Percentiles rank a stretch among this genome's conserved stretches.
Conservation (phyloP, 2,113 vertebrate genomes). For the Prinia subflava region DNA sequence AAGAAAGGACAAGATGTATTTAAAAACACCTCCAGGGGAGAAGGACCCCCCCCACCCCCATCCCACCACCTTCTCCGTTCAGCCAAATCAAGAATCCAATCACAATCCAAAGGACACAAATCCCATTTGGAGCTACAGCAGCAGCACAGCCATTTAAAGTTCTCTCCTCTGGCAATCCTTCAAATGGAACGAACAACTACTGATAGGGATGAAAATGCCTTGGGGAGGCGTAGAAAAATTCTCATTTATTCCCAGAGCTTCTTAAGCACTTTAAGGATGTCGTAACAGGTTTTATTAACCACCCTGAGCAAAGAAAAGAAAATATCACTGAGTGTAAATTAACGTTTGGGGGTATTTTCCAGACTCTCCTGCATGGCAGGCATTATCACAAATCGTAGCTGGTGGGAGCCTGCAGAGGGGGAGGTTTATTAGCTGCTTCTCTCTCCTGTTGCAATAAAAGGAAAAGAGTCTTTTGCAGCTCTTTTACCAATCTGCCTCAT, state of each 20-base stretch:
- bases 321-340: slow-evolving; percentile 45
- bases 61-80: background rate
- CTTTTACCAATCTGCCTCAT: background rate
- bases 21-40: background rate
- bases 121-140: slow-evolving; percentile 40
- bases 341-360: slow-evolving; percentile 19
- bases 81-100: slow-evolving; percentile 42
- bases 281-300: slow-evolving; percentile 52
- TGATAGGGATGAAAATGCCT: slow-evolving; percentile 43
- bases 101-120: slow-evolving; percentile 47
- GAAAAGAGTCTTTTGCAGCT: background rate
- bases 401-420: background rate
- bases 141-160: slow-evolving; percentile 34
- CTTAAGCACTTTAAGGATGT: slow-evolving; percentile 55
- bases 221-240: slow-evolving; percentile 24
- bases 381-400: slow-evolving; percentile 9
- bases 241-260: slow-evolving; percentile 64
- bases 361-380: slow-evolving; percentile 1
- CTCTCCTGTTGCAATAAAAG: slow-evolving; percentile 12
- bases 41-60: background rate
- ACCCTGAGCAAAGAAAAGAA: slow-evolving; percentile 43
- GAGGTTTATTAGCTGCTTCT: slow-evolving; percentile 20
- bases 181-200: slow-evolving; percentile 51
- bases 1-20: background rate
- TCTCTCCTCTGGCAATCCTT: slow-evolving; percentile 36